Evolutionary conservation across 2,888 invertebrate genomes (phyloP), one percentile per base, ranked within the genome.

Genomic region (Mythimna lalbum): DNA sequence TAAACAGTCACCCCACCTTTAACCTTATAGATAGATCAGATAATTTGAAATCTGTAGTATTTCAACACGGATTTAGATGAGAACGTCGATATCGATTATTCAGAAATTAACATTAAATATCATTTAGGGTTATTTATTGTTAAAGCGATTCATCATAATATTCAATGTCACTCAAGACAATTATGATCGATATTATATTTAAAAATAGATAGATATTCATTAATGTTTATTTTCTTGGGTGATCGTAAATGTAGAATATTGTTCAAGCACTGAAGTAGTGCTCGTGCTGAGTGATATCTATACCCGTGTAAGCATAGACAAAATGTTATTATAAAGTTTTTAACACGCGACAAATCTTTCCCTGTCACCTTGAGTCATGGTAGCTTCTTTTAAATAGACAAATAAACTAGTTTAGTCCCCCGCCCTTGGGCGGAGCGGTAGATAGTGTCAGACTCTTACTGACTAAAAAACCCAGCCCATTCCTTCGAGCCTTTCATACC

Each of bases 101-200:
- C 70, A 70, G 23, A 78, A 69, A 78, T 83, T 78, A 68, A 67
- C 62, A 79, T 82, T 52, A 60, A 79, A 73, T 63, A 71, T 73
- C 7, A 76, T 80, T 80, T 75, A 53, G 31, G 43, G 12, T 66
- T 77, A 70, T 78, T 73, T 76, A 78, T 76, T 62, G 59, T 74
- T 53, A 36, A 73, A 76, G 60, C 59, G 68, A 71, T 80, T 73
- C 66, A 64, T 84, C 69, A 79, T 63, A 61, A 76, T 55, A 63
- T 73, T 57, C 72, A 84, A 79, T 81, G 82, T 52, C 63, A 74
- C 23, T 73, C 31, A 43, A 63, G 49, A 36, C 31, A 66, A 60
- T 50, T 70, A 61, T 53, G 19, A 63, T 63, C 36, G 19, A 52
- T 73, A 72, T 69, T 73, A 72, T 69, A 62, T 57, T 67, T n/a